phyloP scores from a whole-genome alignment of 37 sponge, comb jelly and placozoan genomes.

The Halisarca cf. caerulea region DNA sequence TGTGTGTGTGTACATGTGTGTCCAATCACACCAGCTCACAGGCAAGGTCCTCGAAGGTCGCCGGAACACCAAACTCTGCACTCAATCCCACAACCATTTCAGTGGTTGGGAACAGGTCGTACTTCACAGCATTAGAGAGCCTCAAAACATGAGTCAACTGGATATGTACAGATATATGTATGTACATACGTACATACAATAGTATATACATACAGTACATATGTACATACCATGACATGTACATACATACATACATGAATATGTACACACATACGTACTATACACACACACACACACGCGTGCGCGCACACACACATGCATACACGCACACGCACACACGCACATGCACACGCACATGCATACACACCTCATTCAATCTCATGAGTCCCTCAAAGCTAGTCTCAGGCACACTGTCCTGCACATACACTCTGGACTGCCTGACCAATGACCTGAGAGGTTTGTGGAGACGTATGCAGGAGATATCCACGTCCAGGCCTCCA shows the following conservation, averaged over 20 bases:
- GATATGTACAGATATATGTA: background rate
- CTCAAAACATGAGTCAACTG: slow-evolving; percentile 23
- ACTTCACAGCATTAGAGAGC: slow-evolving; percentile 40
- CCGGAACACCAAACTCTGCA: slow-evolving; percentile 49
- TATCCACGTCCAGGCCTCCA: slow-evolving; percentile 77
- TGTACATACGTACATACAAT: background rate
- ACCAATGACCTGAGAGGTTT: slow-evolving; percentile 57
- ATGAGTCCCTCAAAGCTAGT: slow-evolving; percentile 67
- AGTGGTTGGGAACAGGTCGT: slow-evolving; percentile 50
- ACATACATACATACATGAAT: background rate
- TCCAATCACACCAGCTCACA: slow-evolving; percentile 11
- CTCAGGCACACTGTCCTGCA: slow-evolving; percentile 46
- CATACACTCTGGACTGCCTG: slow-evolving; percentile 62
- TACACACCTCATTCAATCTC: slow-evolving; percentile 54
- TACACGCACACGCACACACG: background rate
- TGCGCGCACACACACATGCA: background rate
- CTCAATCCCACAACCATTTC: slow-evolving; percentile 48
- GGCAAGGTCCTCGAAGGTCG: background rate
- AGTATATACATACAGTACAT: background rate
- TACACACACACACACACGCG: background rate
- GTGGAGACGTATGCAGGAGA: slow-evolving; percentile 56
- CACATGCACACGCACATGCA: background rate
- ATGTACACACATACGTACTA: background rate
- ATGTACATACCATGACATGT: background rate
- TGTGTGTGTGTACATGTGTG: background rate